These are phyloP conservation scores for Drosophila arawakana DNA, from an alignment of 1,140 invertebrate species.

Conservation along the genomic window DNA sequence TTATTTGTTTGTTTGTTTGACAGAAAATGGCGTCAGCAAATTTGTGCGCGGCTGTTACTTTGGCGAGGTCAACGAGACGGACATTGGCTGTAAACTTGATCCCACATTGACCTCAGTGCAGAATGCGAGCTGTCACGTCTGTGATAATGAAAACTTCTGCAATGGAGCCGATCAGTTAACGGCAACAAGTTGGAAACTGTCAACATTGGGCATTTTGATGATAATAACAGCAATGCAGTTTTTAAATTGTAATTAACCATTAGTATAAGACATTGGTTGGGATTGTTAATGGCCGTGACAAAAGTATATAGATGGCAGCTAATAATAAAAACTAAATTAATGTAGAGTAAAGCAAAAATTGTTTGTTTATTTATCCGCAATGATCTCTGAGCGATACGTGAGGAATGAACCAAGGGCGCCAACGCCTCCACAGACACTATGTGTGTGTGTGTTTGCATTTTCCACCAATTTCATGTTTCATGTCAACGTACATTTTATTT, in stretches of 20 bases:
- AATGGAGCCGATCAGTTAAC: constrained; percentile 44
- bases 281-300: constrained; percentile 33
- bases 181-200: constrained; percentile 40
- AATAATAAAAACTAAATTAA: constrained; percentile 77
- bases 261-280: constrained; percentile 20
- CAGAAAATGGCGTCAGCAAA: constrained; percentile 70
- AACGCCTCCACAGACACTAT: constrained; percentile 23
- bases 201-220: constrained; percentile 36
- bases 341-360: constrained; percentile 53
- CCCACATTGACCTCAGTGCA: constrained; percentile 62
- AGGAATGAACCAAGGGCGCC: constrained; percentile 26
- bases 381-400: constrained; percentile 51
- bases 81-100: constrained; percentile 69
- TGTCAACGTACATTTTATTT: constrained; percentile 52
- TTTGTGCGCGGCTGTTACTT: constrained; percentile 75
- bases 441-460: constrained; percentile 1
- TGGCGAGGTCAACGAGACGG: constrained; percentile 75
- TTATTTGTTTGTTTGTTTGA: constrained; percentile 23
- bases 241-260: constrained; percentile 19
- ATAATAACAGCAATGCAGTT: constrained; percentile 27
- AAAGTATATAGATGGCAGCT: constrained; percentile 47
- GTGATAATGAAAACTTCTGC: constrained; percentile 72
- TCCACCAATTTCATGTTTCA: constrained; percentile 44
- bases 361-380: constrained; percentile 72
- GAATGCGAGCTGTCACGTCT: constrained; percentile 71